Conservation (phyloP, 2,888 invertebrate species). For the Fragum sueziense region DNA sequence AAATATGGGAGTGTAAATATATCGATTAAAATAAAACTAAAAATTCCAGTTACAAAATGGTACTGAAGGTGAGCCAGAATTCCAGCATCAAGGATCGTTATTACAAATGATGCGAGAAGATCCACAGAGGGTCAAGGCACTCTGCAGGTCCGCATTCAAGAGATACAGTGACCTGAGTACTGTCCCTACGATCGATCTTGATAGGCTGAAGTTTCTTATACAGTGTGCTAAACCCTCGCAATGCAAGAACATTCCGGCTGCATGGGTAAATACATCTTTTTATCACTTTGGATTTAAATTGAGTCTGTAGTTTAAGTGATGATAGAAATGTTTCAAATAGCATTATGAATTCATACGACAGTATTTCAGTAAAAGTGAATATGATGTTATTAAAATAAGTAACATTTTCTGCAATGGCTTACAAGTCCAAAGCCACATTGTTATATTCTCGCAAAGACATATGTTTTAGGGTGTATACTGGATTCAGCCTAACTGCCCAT, state of each 20-base stretch:
- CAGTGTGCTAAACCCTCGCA: background rate
- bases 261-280: constrained; percentile 4
- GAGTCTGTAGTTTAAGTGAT: no score
- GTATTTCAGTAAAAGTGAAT: background rate
- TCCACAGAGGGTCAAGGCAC: background rate
- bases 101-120: background rate
- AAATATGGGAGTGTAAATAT: background rate
- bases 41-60: background rate
- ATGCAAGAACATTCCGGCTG: constrained; percentile 5
- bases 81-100: background rate
- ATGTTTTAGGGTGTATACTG: no score
- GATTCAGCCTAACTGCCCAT: no score
- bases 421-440: no score
- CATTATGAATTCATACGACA: background rate
- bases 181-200: background rate
- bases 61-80: background rate
- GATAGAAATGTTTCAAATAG: no score
- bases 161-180: background rate
- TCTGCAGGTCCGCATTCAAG: background rate
- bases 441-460: no score
- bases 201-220: background rate
- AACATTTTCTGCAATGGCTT: no score
- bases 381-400: no score
- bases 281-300: no score
- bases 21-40: background rate